Base-by-base conservation (phyloP, 2,888 invertebrate species). In the Drosophila mettleri region DNA sequence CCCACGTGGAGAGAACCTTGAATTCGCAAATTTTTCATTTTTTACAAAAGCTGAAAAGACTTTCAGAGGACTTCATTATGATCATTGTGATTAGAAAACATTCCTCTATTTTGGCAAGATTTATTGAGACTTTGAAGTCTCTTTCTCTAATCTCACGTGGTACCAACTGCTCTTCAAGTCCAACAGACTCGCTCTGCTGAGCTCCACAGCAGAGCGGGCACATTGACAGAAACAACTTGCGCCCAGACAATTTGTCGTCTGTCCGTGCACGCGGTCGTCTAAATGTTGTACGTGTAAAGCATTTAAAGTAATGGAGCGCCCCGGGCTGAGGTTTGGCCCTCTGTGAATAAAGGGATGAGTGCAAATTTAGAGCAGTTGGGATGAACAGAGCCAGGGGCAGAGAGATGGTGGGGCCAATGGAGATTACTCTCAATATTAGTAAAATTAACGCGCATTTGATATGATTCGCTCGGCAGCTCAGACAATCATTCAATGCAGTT, bases 261-360 rank as follows among this genome's bases (percentile, higher is more conserved):
- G 20, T 48, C 33, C 20, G 60, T 71, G 61, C 55, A 48, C 67
- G 51, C 29, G 33, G 16, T 55, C 38, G 68, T 71, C 83, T 76
- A 80, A 83, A 86, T 78, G 70, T 66, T 80, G 78, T 82, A 86
- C 86, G 86, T 86, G 87, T 74, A 83, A 86, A 83, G 87, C 86
- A 86, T 86, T 86, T 86, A 83, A 83, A 86, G 77, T 87, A 85
- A 85, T 85, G 83, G 80, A 76, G 55, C 81, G 51, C 64, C 69
- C 33, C 39, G 69, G 63, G 51, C 58, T 16, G 49, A 59, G 51
- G 43, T 57, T 60, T 39, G 5, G 22, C 49, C 20, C 18, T 9
- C 10, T 20, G 33, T 18, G 18, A 5, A 9, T 5, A 1, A 14
- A 27, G 36, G 52, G 20, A 14, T 12, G 24, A 18, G 53, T 9